These are phyloP conservation scores for Gallinago paraguaiae DNA, from an alignment of 2,113 vertebrate species.

Conservation along the genomic window DNA sequence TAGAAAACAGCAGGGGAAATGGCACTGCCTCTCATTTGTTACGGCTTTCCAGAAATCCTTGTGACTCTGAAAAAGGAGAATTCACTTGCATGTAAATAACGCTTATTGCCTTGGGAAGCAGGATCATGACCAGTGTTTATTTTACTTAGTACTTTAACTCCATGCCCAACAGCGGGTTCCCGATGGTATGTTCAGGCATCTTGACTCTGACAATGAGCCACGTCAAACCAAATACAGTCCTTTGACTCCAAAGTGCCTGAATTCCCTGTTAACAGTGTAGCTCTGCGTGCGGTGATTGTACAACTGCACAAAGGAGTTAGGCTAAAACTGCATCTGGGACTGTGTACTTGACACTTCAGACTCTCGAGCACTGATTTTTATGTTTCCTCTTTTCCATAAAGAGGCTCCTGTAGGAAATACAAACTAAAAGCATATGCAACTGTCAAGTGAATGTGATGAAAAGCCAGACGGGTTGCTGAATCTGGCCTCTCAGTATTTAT, in stretches of 20 bases:
- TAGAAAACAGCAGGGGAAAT: not conserved
- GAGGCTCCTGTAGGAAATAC: not conserved
- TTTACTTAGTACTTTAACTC: not conserved
- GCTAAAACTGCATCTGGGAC: not conserved
- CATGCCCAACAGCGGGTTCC: not conserved
- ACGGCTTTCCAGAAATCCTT: slow-evolving; percentile 2
- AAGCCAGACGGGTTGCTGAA: slow-evolving; percentile 7
- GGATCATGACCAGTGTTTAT: not conserved
- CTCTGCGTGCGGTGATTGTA: not conserved
- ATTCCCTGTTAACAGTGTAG: not conserved
- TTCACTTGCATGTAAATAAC: slow-evolving; percentile 10
- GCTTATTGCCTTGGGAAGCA: not conserved
- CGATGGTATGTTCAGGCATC: not conserved
- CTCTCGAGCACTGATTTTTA: not conserved
- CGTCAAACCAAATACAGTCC: not conserved
- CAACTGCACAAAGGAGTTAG: not conserved
- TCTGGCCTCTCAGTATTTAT: slow-evolving; percentile 7
- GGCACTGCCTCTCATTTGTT: not conserved
- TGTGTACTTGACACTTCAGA: not conserved
- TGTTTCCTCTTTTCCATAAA: not conserved
- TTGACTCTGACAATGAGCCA: not conserved
- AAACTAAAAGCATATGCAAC: not conserved
- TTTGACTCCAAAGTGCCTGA: not conserved
- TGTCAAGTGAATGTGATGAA: slow-evolving; percentile 5
- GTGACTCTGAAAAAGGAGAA: slow-evolving; percentile 17